phyloP scores from a whole-genome alignment of 2,113 vertebrate species.

The Xiphorhynchus elegans region DNA sequence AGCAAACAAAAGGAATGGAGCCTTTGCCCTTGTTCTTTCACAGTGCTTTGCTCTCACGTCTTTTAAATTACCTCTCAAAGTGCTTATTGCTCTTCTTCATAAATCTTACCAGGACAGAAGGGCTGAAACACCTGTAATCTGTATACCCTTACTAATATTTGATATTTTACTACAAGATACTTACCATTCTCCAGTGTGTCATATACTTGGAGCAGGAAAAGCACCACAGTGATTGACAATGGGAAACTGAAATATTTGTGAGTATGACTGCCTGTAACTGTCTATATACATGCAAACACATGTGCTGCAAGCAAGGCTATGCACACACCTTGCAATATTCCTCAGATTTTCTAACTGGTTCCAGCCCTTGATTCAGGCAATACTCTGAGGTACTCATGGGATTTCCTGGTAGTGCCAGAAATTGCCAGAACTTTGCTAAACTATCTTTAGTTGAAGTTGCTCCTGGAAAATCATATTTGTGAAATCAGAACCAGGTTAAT shows the following conservation, averaged over 20 bases:
- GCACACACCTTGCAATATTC: not conserved
- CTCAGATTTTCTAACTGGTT: not conserved
- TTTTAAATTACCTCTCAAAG: not conserved
- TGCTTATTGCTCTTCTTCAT: not conserved
- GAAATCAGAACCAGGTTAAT: not conserved
- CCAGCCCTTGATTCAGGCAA: not conserved
- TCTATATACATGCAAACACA: accelerated
- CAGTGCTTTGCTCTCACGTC: not conserved
- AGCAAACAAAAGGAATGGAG: not conserved
- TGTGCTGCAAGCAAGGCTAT: not conserved
- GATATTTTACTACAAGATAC: not conserved
- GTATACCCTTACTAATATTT: not conserved
- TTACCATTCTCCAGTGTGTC: not conserved
- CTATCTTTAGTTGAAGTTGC: not conserved
- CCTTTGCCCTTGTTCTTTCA: not conserved
- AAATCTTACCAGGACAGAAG: not conserved
- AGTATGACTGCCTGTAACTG: not conserved
- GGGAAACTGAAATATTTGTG: not conserved
- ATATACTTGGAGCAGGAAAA: not conserved
- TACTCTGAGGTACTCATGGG: not conserved
- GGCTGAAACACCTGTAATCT: not conserved
- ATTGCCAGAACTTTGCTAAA: not conserved
- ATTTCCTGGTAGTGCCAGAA: not conserved
- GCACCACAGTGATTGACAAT: not conserved
- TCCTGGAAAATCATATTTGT: not conserved